A percentile compares a stretch with the other conserved stretches of the same genome.
Evolutionary conservation across 2,113 vertebrate species (phyloP).

Genomic region (Ciconia boyciana): DNA sequence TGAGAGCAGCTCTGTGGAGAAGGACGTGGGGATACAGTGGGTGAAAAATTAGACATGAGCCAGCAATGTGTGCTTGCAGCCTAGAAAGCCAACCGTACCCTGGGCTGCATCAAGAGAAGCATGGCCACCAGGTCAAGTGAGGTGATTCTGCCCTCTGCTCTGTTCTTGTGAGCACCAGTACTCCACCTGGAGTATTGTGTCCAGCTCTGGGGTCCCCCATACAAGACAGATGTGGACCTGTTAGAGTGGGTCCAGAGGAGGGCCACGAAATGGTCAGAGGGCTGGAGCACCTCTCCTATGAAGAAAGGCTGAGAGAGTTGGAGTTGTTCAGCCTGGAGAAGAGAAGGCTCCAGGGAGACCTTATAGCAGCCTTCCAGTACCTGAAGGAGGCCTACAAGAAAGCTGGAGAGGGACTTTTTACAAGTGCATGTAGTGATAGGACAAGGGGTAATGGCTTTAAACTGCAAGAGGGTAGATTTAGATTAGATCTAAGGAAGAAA

Average conservation of each 20-base stretch:
- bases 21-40: background rate
- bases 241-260: background rate
- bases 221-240: background rate
- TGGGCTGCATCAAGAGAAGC: background rate
- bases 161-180: background rate
- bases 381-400: background rate
- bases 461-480: background rate
- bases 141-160: background rate
- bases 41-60: background rate
- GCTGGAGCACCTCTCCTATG: background rate
- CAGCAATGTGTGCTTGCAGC: fast-evolving
- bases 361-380: background rate
- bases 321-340: background rate
- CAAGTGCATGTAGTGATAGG: background rate
- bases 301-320: background rate
- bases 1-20: background rate
- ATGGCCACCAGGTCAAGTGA: background rate
- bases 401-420: background rate
- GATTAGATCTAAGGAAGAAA: background rate
- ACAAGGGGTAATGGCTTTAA: background rate
- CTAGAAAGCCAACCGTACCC: fast-evolving
- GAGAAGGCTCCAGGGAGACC: background rate
- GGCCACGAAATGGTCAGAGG: background rate
- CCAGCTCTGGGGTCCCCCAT: background rate
- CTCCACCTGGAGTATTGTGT: background rate